Conservation (phyloP, 2,113 vertebrate genomes). For the Archilochus colubris region DNA sequence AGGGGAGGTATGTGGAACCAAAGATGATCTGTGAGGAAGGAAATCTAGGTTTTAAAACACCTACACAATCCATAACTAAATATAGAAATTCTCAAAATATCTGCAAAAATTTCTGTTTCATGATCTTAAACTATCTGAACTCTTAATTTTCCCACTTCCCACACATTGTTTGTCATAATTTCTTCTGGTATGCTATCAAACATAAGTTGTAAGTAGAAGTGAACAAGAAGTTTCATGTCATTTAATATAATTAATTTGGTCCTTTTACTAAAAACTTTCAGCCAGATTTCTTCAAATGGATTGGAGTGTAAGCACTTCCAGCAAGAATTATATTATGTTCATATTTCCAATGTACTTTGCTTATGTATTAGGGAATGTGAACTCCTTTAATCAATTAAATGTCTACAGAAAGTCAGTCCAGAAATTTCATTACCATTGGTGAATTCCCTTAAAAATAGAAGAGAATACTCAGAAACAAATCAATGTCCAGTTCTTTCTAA, state of each 20-base stretch:
- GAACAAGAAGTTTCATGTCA: background rate
- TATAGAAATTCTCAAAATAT: background rate
- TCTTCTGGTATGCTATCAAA: background rate
- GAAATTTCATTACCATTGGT: slow-evolving; percentile 2
- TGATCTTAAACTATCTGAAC: slow-evolving; percentile 11
- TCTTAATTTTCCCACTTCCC: slow-evolving; percentile 16
- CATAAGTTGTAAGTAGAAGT: background rate
- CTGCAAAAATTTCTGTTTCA: background rate
- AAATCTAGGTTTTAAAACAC: slow-evolving; percentile 18
- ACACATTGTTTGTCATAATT: background rate
- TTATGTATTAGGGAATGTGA: background rate
- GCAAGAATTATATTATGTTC: background rate
- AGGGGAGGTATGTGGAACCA: background rate
- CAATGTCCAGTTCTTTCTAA: background rate
- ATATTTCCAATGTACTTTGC: slow-evolving; percentile 16
- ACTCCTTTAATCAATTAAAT: slow-evolving; percentile 14
- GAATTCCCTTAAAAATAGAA: slow-evolving; percentile 17
- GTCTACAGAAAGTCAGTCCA: background rate
- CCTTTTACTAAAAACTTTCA: background rate
- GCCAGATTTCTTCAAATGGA: background rate
- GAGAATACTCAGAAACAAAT: background rate
- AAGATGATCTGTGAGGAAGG: background rate
- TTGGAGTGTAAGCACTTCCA: background rate
- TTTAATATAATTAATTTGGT: slow-evolving; percentile 37
- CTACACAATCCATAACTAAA: slow-evolving; percentile 10